A percentile compares a stretch with the other conserved stretches of the same genome.
These are phyloP conservation scores for Psittacula cyanocephala DNA, from an alignment of 2,113 vertebrate species.

Conservation along the genomic window DNA sequence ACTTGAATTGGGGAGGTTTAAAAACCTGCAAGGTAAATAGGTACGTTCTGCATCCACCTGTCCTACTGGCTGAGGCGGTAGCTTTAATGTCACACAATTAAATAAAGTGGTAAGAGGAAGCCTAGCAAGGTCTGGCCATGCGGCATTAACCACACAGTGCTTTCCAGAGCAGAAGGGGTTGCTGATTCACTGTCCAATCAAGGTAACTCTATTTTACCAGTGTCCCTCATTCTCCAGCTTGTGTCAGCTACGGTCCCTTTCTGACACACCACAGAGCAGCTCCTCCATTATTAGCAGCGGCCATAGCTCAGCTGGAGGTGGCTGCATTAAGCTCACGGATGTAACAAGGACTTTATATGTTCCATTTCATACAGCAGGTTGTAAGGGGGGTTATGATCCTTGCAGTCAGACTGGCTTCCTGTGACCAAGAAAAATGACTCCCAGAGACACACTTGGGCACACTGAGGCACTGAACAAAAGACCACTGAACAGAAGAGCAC, in stretches of 20 bases:
- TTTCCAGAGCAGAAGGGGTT: background rate
- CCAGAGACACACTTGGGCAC: background rate
- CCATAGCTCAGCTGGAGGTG: background rate
- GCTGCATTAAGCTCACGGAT: background rate
- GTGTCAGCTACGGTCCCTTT: background rate
- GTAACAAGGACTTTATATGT: background rate
- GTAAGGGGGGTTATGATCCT: background rate
- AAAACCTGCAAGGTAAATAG: slow-evolving; percentile 56
- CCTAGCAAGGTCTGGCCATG: background rate
- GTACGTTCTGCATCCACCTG: background rate
- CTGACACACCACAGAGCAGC: background rate
- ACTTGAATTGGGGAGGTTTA: slow-evolving; percentile 15
- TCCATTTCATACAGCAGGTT: background rate
- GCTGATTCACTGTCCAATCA: background rate
- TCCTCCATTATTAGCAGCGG: accelerated
- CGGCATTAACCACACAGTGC: background rate
- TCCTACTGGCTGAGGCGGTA: background rate
- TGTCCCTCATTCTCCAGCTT: background rate
- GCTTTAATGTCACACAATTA: slow-evolving; percentile 12
- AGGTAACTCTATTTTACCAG: background rate
- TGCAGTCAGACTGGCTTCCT: background rate
- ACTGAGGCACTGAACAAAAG: background rate
- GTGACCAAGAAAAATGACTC: background rate
- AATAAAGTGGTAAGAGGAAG: background rate
- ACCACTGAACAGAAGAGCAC: background rate